These are phyloP conservation scores for Frankliniella intonsa DNA, from an alignment of 2,888 invertebrate genomes.

Conservation along the genomic window DNA sequence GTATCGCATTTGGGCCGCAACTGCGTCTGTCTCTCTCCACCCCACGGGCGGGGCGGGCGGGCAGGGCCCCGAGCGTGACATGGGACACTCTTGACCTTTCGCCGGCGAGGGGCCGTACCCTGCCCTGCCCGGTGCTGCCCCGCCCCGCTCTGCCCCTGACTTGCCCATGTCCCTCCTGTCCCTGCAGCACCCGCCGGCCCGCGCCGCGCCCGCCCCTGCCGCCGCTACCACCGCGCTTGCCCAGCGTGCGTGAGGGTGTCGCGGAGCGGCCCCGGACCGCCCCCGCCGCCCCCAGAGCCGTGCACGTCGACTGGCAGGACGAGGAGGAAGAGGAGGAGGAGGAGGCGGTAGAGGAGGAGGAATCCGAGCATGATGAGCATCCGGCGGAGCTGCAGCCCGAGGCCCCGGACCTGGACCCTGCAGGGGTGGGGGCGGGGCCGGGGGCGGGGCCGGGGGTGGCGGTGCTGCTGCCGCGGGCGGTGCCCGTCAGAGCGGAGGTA, in stretches of 20 bases:
- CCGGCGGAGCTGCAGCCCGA: neutral
- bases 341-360: neutral
- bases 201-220: neutral
- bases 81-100: no score
- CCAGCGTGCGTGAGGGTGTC: neutral
- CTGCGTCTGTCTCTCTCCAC: no score
- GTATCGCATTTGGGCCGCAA: no score
- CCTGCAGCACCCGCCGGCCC: neutral
- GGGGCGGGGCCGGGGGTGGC: neutral
- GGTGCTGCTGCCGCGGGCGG: neutral
- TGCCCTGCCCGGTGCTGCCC: no score
- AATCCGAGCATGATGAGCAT: neutral
- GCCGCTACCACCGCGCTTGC: neutral
- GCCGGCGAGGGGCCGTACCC: no score
- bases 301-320: neutral
- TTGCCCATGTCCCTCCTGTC: neutral
- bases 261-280: neutral
- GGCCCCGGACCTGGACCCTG: neutral
- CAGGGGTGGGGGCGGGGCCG: neutral
- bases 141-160: neutral
- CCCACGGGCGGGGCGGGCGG: no score
- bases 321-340: neutral
- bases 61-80: no score
- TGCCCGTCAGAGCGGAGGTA: no score
- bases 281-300: neutral